These are phyloP conservation scores for Acleris laterana DNA, from an alignment of 2,888 invertebrate genomes.

Conservation along the genomic window DNA sequence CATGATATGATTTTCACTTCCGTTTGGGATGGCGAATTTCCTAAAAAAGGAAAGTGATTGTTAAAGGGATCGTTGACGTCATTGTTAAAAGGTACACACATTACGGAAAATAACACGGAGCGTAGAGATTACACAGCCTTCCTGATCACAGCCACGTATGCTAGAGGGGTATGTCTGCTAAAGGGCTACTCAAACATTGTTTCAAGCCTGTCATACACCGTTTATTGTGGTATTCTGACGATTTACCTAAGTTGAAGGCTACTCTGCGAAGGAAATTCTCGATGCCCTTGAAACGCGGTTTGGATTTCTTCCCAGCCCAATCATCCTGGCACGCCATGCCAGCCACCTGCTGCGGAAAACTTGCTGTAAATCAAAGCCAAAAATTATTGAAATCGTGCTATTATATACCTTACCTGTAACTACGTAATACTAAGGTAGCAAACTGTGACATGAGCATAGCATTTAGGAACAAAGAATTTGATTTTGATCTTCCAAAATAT, in stretches of 20 bases:
- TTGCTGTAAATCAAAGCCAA: not conserved
- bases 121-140: not conserved
- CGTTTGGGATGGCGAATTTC: constrained; percentile 73
- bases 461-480: constrained; percentile 49
- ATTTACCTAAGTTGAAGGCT: constrained; percentile 70
- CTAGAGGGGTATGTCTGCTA: no score
- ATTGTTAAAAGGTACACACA: not conserved
- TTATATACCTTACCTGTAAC: constrained; percentile 3
- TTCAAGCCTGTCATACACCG: not conserved
- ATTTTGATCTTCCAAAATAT: constrained; percentile 44
- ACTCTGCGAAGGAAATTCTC: constrained; percentile 70
- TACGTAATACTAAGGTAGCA: constrained; percentile 1
- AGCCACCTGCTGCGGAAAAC: constrained; percentile 3
- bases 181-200: not conserved
- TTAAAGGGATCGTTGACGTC: no score
- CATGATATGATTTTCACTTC: constrained; percentile 80
- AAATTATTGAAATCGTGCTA: no score
- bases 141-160: not conserved
- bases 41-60: constrained; percentile 50
- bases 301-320: constrained; percentile 40
- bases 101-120: not conserved
- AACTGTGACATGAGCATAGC: not conserved
- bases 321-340: constrained; percentile 1
- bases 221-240: not conserved
- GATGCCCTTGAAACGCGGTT: constrained; percentile 66